A percentile compares a stretch with the other conserved stretches of the same genome.
These are phyloP conservation scores for Marcusenius ussheri DNA, from an alignment of 2,113 vertebrate genomes.

Conservation along the genomic window DNA sequence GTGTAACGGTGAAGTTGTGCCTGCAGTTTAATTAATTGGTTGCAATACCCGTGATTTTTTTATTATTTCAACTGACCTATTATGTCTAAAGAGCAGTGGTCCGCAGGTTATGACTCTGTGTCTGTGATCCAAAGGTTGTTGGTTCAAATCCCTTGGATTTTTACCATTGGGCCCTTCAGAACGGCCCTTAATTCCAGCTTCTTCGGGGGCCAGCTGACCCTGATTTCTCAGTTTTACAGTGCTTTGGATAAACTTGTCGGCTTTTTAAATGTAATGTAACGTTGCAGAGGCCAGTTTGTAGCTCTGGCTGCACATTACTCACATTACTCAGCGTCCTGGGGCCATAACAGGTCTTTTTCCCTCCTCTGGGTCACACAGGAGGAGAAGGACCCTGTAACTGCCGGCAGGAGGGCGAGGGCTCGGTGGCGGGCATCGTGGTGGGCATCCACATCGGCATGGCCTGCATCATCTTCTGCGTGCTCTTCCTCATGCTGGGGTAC, in stretches of 20 bases:
- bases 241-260: neutral
- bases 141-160: neutral
- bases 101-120: neutral
- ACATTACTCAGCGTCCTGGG: neutral
- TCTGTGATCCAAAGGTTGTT: neutral
- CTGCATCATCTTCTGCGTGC: constrained; percentile 66
- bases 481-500: constrained; percentile 68
- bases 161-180: neutral
- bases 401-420: constrained; percentile 44
- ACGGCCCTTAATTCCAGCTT: neutral
- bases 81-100: neutral
- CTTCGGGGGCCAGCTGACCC: neutral
- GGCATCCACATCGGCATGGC: constrained; percentile 65
- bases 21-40: neutral
- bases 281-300: neutral
- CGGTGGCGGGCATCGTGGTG: constrained; percentile 55
- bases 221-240: neutral
- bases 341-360: neutral
- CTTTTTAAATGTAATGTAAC: neutral
- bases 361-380: constrained; percentile 27
- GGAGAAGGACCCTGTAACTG: constrained; percentile 51
- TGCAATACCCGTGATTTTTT: neutral
- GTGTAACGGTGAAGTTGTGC: neutral
- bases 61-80: neutral
- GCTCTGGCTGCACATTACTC: neutral